A percentile compares a stretch with the other conserved stretches of the same genome.
Conservation (phyloP, 2,888 invertebrate genomes). For the Nephrotoma appendiculata region DNA sequence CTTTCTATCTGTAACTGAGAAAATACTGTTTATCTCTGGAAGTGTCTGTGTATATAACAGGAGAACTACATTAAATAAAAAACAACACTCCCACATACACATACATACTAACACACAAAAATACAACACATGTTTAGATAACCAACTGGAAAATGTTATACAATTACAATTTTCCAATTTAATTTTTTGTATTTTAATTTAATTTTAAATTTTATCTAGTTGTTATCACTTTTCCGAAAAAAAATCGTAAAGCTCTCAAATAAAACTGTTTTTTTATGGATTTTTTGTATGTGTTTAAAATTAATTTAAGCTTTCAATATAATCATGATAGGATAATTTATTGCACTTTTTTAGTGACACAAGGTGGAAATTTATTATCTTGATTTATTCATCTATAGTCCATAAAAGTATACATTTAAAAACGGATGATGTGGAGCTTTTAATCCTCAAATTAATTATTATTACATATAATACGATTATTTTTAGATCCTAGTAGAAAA, state of each 20-base stretch:
- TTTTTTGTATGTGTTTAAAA: neutral
- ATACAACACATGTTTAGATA: neutral
- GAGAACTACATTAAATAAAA: neutral
- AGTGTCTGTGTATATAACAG: neutral
- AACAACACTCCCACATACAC: neutral
- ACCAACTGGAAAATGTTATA: neutral
- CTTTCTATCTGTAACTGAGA: neutral
- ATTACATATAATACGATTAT: too few relatives aligned
- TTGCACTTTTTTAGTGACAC: neutral
- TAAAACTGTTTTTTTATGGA: neutral
- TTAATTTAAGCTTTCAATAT: neutral
- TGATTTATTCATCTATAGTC: too few relatives aligned
- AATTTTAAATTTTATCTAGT: neutral
- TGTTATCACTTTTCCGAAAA: neutral
- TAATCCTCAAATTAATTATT: too few relatives aligned
- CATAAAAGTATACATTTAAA: too few relatives aligned
- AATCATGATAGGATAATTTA: neutral
- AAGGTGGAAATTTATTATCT: too few relatives aligned
- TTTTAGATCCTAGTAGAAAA: too few relatives aligned
- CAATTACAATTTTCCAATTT: neutral
- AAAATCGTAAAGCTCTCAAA: neutral
- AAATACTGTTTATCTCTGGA: neutral
- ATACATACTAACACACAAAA: neutral
- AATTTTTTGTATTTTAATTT: neutral
- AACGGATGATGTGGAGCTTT: too few relatives aligned